Conservation (phyloP, 2,888 invertebrate genomes). For the Drosophila antonietae region DNA sequence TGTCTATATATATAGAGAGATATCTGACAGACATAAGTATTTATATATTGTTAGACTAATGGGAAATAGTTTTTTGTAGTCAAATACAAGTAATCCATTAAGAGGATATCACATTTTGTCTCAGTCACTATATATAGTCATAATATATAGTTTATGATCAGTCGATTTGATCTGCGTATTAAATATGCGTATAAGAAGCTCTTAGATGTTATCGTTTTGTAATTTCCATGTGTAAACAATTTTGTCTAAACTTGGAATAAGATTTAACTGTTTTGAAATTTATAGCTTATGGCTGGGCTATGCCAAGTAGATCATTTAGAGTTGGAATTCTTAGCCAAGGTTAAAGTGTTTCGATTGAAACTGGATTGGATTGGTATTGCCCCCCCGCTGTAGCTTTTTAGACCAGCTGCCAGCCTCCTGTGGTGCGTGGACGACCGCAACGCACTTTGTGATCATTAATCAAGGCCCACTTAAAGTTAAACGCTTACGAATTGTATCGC, state of each 20-base stretch:
- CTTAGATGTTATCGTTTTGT: not conserved
- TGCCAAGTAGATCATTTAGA: slow-evolving; percentile 29
- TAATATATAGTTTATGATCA: slow-evolving; percentile 3
- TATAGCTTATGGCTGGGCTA: not conserved
- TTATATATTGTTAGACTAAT: not conserved
- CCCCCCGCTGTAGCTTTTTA: slow-evolving; percentile 55
- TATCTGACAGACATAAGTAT: not conserved
- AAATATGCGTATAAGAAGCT: slow-evolving; percentile 4
- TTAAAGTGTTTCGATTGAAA: slow-evolving; percentile 26
- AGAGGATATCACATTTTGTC: slow-evolving; percentile 15
- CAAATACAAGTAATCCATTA: not conserved
- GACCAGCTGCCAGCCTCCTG: slow-evolving; percentile 59
- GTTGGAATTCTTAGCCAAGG: slow-evolving; percentile 29
- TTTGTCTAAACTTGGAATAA: not conserved
- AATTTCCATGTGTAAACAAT: slow-evolving; percentile 1
- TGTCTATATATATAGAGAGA: not conserved
- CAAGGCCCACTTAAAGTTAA: slow-evolving; percentile 76
- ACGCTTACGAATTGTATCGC: slow-evolving; percentile 78
- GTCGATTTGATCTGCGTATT: not conserved
- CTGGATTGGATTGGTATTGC: slow-evolving; percentile 9
- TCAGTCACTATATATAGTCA: no score
- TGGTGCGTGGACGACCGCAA: slow-evolving; percentile 63
- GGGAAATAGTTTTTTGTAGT: not conserved
- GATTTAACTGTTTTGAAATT: not conserved
- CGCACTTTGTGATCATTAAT: slow-evolving; percentile 71